These are phyloP conservation scores for Drosophila peninsularis DNA, from an alignment of 2,888 invertebrate species.

Conservation along the genomic window DNA sequence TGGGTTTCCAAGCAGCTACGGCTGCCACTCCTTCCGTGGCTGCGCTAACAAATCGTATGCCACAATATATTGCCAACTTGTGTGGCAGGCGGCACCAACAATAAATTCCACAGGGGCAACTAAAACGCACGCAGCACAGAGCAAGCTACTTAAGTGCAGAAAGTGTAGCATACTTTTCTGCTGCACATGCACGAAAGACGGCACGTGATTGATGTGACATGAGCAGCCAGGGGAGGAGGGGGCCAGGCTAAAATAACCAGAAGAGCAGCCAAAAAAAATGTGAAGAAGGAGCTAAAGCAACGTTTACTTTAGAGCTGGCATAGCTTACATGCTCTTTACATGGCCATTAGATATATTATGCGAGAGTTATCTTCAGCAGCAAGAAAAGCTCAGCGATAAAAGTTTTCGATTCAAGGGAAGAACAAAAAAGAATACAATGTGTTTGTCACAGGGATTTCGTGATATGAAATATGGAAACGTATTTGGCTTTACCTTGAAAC, in stretches of 20 bases:
- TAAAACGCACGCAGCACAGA: slow-evolving; percentile 30
- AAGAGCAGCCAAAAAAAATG: slow-evolving; percentile 4
- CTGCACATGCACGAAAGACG: slow-evolving; percentile 60
- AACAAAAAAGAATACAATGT: slow-evolving; percentile 18
- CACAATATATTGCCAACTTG: slow-evolving; percentile 60
- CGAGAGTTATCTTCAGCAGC: slow-evolving; percentile 32
- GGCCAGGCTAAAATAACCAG: neutral
- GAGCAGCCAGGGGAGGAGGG: neutral
- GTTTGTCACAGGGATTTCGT: slow-evolving; percentile 15
- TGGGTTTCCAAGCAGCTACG: slow-evolving; percentile 11
- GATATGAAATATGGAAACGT: slow-evolving; percentile 37
- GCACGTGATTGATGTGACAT: slow-evolving; percentile 69
- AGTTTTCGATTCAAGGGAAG: slow-evolving; percentile 24
- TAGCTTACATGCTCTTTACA: slow-evolving; percentile 57
- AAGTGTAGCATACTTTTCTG: slow-evolving; percentile 69
- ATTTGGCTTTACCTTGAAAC: slow-evolving; percentile 22
- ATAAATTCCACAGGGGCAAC: slow-evolving; percentile 34
- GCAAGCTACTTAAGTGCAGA: slow-evolving; percentile 59
- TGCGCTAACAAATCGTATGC: slow-evolving; percentile 64
- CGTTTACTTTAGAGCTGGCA: slow-evolving; percentile 13
- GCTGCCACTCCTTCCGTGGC: slow-evolving; percentile 34
- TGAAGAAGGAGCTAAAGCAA: slow-evolving; percentile 4
- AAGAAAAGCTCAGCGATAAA: slow-evolving; percentile 37
- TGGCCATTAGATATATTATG: slow-evolving; percentile 61
- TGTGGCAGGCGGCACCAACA: slow-evolving; percentile 47